A percentile compares a stretch with the other conserved stretches of the same genome.
Evolutionary conservation across 2,113 vertebrate species (phyloP).

Genomic region (Phainopepla nitens): DNA sequence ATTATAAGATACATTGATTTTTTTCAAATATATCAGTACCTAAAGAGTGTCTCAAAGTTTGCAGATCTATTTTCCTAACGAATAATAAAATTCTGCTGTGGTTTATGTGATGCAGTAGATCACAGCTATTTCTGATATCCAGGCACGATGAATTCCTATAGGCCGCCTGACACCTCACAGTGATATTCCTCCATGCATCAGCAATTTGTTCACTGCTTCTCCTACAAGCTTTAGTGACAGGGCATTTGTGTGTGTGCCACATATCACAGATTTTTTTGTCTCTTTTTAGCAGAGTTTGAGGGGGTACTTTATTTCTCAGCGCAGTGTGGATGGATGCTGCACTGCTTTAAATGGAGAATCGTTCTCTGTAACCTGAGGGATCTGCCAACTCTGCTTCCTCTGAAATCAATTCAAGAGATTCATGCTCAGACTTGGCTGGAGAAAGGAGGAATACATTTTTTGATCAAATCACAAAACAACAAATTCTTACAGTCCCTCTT

Average conservation of each 20-base stretch:
- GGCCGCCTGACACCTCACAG: neutral
- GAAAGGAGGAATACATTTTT: neutral
- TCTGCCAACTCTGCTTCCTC: neutral
- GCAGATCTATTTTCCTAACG: neutral
- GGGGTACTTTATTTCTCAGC: neutral
- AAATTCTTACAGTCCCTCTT: neutral
- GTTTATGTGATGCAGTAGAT: neutral
- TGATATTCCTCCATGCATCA: neutral
- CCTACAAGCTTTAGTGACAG: neutral
- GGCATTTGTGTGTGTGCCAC: neutral
- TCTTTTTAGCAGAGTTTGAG: neutral
- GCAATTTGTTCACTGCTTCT: neutral
- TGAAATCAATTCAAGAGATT: slow-evolving; percentile 20
- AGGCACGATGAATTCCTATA: neutral
- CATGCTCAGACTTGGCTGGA: neutral
- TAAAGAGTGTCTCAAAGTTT: neutral
- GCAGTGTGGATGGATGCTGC: neutral
- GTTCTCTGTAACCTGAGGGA: neutral
- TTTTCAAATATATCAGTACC: neutral
- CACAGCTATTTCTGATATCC: neutral
- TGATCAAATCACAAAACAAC: neutral
- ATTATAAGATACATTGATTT: neutral
- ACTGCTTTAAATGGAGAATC: neutral
- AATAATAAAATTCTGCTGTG: neutral
- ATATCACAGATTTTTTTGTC: neutral